Evolutionary conservation across 2,888 invertebrate genomes (phyloP).

Genomic region (Antheraea yamamai): DNA sequence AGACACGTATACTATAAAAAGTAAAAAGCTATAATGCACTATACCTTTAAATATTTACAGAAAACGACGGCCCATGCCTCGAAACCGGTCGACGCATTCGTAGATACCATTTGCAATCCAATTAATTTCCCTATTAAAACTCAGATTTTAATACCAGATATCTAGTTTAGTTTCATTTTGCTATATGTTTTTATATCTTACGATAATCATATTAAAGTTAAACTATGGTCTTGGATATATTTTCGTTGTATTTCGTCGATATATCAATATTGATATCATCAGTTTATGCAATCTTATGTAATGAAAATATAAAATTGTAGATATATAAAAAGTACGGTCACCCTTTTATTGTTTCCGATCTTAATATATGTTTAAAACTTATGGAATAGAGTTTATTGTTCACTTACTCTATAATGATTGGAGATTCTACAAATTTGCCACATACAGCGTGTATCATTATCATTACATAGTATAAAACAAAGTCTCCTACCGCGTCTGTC

Average conservation of each 20-base stretch:
- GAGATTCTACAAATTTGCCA: no score
- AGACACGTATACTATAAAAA: background rate
- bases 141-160: constrained; percentile 63
- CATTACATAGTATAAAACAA: no score
- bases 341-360: no score
- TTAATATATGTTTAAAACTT: no score
- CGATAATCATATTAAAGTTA: no score
- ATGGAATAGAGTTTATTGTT: no score
- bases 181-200: constrained; percentile 10
- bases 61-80: constrained; percentile 16
- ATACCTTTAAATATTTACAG: background rate
- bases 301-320: no score
- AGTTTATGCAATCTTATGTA: no score
- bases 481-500: no score
- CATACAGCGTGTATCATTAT: no score
- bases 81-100: constrained; percentile 48
- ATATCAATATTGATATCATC: background rate
- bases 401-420: no score
- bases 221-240: background rate
- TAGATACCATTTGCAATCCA: constrained; percentile 58
- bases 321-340: no score
- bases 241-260: background rate
- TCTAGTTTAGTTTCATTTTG: constrained; percentile 20
- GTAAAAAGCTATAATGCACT: background rate
- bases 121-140: constrained; percentile 74